phyloP scores from a whole-genome alignment of 2,888 invertebrate genomes.

The Keiferia lycopersicella region DNA sequence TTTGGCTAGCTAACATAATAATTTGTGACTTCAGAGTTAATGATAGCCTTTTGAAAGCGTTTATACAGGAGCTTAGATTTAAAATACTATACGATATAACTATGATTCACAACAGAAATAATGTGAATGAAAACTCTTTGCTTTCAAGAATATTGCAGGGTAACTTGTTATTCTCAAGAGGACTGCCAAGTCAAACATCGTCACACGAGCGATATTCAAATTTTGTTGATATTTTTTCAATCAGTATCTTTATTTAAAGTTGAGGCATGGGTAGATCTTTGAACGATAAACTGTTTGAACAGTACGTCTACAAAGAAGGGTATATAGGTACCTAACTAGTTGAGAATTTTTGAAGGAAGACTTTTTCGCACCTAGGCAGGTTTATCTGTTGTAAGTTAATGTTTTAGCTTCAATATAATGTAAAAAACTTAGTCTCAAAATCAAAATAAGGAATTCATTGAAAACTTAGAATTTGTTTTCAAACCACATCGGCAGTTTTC shows the following conservation, averaged over 20 bases:
- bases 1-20: no score
- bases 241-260: constrained; percentile 35
- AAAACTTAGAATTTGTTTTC: no score
- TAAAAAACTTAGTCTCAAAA: no score
- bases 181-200: constrained; percentile 49
- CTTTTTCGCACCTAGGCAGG: no score
- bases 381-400: no score
- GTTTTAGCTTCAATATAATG: no score
- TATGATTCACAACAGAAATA: neutral
- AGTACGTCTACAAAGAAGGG: neutral
- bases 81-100: neutral
- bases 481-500: no score
- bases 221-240: constrained; percentile 54
- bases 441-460: no score
- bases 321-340: neutral
- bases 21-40: no score
- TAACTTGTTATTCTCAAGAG: constrained; percentile 40
- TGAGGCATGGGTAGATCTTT: neutral
- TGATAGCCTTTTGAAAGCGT: no score
- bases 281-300: neutral
- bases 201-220: constrained; percentile 52
- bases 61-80: neutral
- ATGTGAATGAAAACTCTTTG: constrained; percentile 22
- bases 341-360: neutral
- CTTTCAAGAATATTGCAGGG: constrained; percentile 57